Evolutionary conservation across 1,140 invertebrate genomes (phyloP), one percentile per base, ranked within the genome.

Genomic region (Ips nitidus): DNA sequence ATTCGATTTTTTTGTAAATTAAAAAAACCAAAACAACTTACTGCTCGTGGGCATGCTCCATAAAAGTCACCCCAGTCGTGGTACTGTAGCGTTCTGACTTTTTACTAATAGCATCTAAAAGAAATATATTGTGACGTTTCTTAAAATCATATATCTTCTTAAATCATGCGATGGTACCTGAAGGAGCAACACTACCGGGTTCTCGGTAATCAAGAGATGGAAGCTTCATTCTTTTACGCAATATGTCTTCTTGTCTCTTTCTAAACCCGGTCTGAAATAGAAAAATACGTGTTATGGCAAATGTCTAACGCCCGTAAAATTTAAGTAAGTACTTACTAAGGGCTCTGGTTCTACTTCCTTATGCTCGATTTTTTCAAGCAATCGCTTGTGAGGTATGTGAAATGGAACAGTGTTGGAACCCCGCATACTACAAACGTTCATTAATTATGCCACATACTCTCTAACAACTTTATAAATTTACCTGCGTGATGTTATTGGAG

Each of bases 301-400:
- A 38, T 43, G 56, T 57, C 1, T 57, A 1, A 50, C n/a, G 4
- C 4, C 8, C 45, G 22, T 22, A 37, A 6, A 4, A 50, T 7
- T 3, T n/a, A 36, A 43, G 74, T n/a, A 36, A 43, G 74, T 74
- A 80, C 22, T 22, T 80, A 86, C 85, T 79, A 86, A 75, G 36
- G 85, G 85, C 72, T 87, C 86, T 0, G 82, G 80, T 71, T 81
- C 77, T 64, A 80, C 76, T 70, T 81, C 80, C 37, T 84, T 83
- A 64, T 79, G 79, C 66, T 86, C 84, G 66, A 85, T 85, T 76
- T 83, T 85, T 56, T 85, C 83, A 41, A 86, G 73, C 36, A 86
- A 74, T 70, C 84, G 85, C 53, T 82, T 85, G 69, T 87, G 86
- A 0, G 86, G 86, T 64, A 84, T 75, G 72, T 86, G 85, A 74